Evolutionary conservation across 2,113 vertebrate genomes (phyloP).

Genomic region (Rhinopithecus roxellana): DNA sequence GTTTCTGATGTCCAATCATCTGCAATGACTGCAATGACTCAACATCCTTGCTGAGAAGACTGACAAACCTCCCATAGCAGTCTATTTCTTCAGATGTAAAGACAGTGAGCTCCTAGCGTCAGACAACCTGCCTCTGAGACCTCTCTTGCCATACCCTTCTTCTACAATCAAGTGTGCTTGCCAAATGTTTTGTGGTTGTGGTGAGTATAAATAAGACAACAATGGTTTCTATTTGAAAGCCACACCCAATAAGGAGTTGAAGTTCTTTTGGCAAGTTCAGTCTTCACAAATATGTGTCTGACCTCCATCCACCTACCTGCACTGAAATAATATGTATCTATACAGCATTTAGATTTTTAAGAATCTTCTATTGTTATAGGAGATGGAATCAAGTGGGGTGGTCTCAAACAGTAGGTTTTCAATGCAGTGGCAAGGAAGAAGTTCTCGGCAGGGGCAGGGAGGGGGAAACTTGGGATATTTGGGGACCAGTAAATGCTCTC

Average conservation of each 20-base stretch:
- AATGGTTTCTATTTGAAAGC: neutral
- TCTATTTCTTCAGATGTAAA: neutral
- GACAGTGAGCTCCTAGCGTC: neutral
- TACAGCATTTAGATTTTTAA: no score
- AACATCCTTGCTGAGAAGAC: neutral
- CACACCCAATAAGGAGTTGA: neutral
- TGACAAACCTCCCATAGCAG: neutral
- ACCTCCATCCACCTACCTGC: neutral
- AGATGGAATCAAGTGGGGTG: neutral
- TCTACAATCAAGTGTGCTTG: neutral
- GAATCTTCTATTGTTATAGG: neutral
- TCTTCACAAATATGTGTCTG: neutral
- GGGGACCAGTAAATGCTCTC: neutral
- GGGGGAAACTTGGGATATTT: rapidly evolving
- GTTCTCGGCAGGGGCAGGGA: neutral
- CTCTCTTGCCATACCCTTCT: neutral
- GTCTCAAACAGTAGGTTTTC: neutral
- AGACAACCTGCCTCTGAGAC: neutral
- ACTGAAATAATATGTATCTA: neutral
- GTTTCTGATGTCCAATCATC: neutral
- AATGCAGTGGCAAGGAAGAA: neutral
- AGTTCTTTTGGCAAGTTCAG: neutral
- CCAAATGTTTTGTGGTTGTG: neutral
- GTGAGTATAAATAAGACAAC: neutral
- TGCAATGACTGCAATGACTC: rapidly evolving